Base-by-base conservation (phyloP, 2,797 vertebrate genomes). In the Trachops cirrhosus region DNA sequence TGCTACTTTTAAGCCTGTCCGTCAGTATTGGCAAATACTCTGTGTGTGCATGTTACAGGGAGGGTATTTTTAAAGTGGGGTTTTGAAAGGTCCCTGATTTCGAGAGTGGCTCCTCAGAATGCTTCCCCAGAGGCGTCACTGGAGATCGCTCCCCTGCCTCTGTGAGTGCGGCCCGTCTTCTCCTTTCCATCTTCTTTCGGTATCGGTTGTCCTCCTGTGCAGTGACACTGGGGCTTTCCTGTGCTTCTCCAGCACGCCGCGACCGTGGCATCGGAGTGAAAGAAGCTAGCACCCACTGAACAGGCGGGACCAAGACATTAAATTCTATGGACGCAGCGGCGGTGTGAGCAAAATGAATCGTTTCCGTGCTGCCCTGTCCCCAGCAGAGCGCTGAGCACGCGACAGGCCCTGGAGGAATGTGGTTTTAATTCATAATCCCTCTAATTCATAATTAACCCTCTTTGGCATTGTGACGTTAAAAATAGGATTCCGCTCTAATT, bases 351-450 rank as follows among this genome's bases (percentile, higher is more conserved):
- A 86, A 57, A 48, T 54, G 41, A 82, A 74, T 68, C 37, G 22
- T 75, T 94, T 67, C 64, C 9, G 0, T 50, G 19, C n/a, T 82
- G 52, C 32, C 29, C 5, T 80, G 59, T n/a, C 39, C 39, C 48
- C 39, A 88, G 68, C 7, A 89, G 80, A 78, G 18, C 22, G 11
- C 77, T 84, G 74, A 50, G 29, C 11, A 77, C 6, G 50, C 29
- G 84, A 24, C 6, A n/a, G 4, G 34, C 16, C 16, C 37, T 68
- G 26, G 18, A 87, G 34, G 18, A 87, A 50, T 52, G 16, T 80
- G 29, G 77, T 93, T 93, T 68, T 34, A 87, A 95, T 95, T 95
- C 50, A 44, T 34, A 84, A 95, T 95, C 94, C 46, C 39, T 54
- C n/a, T n/a, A n/a, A n/a, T n/a, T n/a, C n/a, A n/a, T n/a, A 26